Evolutionary conservation across 2,888 invertebrate genomes (phyloP).

Genomic region (Callyntrura sp.): DNA sequence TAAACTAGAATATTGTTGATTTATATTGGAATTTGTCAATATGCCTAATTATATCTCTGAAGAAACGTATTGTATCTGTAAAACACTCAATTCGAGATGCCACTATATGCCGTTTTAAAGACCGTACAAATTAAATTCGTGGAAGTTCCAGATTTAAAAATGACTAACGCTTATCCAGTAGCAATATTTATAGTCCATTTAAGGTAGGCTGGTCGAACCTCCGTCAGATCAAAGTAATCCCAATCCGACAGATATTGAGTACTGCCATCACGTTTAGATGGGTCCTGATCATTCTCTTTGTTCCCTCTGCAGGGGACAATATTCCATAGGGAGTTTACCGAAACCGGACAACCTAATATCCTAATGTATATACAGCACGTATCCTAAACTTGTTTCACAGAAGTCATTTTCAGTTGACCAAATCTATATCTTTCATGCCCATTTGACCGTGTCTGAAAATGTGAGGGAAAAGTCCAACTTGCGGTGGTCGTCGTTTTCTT

Average conservation of each 20-base stretch:
- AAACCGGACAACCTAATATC: conserved; percentile 44
- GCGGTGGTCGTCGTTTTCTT: conserved; percentile 33
- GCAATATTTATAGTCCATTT: conserved; percentile 23
- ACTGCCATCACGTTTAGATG: conserved; percentile 71
- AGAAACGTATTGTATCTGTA: neutral
- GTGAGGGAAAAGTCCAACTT: conserved; percentile 51
- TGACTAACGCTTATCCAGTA: neutral
- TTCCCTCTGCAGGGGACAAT: conserved; percentile 68
- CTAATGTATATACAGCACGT: conserved; percentile 30
- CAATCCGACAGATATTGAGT: conserved; percentile 51
- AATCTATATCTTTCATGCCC: conserved; percentile 29
- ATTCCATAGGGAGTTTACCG: conserved; percentile 62
- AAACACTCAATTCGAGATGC: neutral
- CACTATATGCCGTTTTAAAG: neutral
- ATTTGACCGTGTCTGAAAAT: conserved; percentile 65
- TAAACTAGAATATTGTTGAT: too few relatives aligned
- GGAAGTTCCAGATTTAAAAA: neutral
- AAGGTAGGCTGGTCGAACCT: neutral
- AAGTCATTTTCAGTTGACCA: conserved; percentile 59
- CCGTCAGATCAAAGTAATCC: conserved; percentile 62
- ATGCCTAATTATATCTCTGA: too few relatives aligned
- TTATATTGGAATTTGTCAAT: too few relatives aligned
- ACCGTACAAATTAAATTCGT: neutral
- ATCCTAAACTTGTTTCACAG: neutral
- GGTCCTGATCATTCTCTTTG: conserved; percentile 75